A percentile compares a stretch with the other conserved stretches of the same genome.
Evolutionary conservation across 2,797 vertebrate species (phyloP).

Genomic region (Cirrhinus mrigala): DNA sequence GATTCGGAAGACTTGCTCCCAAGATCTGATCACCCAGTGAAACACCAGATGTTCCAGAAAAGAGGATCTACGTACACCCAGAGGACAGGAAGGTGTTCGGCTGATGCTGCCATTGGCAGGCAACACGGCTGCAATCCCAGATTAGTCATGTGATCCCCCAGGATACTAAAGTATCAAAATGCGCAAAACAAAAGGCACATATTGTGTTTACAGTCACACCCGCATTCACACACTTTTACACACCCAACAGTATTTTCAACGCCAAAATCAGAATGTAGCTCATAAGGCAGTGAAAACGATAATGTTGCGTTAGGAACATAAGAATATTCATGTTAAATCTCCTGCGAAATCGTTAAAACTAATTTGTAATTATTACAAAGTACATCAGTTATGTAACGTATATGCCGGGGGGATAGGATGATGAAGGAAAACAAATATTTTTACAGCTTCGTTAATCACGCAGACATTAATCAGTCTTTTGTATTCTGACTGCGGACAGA

Average conservation of each 20-base stretch:
- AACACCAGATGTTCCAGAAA: constrained; percentile 56
- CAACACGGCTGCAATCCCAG: neutral
- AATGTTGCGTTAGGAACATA: neutral
- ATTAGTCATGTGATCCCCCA: constrained; percentile 4
- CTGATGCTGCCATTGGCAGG: constrained; percentile 15
- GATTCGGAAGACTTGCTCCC: constrained; percentile 31
- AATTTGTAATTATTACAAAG: neutral
- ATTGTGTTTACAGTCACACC: constrained; percentile 12
- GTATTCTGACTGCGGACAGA: constrained; percentile 30
- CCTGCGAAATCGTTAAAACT: neutral
- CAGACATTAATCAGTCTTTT: constrained; percentile 19
- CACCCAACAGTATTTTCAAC: neutral
- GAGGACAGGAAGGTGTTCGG: neutral
- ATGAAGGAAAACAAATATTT: constrained; percentile 14
- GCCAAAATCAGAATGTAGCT: neutral
- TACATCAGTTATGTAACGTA: constrained; percentile 14
- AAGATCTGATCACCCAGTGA: constrained; percentile 38
- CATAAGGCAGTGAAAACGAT: neutral
- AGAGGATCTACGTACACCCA: neutral
- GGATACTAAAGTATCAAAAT: constrained; percentile 26
- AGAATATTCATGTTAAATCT: constrained; percentile 1
- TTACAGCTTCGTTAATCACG: constrained; percentile 24
- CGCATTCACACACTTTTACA: constrained; percentile 13
- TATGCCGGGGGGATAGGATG: neutral
- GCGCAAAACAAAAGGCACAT: constrained; percentile 32